Base-by-base conservation (phyloP, 2,113 vertebrate species). In the Callionymus lyra region DNA sequence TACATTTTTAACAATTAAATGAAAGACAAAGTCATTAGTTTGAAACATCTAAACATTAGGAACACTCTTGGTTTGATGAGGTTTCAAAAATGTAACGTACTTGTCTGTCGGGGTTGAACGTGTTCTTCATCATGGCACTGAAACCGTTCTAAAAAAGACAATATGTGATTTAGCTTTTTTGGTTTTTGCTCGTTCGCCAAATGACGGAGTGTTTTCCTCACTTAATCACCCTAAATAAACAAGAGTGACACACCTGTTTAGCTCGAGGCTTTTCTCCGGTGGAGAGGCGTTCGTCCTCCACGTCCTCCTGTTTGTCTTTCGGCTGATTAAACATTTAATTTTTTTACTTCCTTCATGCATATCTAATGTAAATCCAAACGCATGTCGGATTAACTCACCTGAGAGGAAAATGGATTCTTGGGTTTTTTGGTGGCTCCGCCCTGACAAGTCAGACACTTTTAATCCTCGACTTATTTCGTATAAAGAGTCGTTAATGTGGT, bases 371-470 rank as follows among this genome's bases (percentile, higher is more conserved):
- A 10, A 11, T 10, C 17, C 16, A 12, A 33, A 38, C 12, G 16
- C 6, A 37, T 12, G 6, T n/a, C n/a, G n/a, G n/a, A n/a, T n/a
- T n/a, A 36, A 46, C 6, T 41, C 0, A 72, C 73, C 67, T 69
- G 64, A 56, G 62, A 45, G 16, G 38, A 16, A 40, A 75, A 71
- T 6, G 71, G 64, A 47, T 61, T 76, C 54, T 47, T 75, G 5
- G 52, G 39, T 43, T 41, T 45, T 53, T 66, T 68, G 2, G 59
- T 45, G 1, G 19, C 16, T 2, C 68, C 72, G 8, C 51, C 39
- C 70, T 79, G 54, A 44, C 6, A 34, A 5, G 21, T 4, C 21
- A 8, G 21, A 27, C 21, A 27, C 4, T 8, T 8, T 27, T 27
- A 4, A 27, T 27, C 21, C 21, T 27, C 8, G 21, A 27, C 4